Conservation (phyloP, 2,113 vertebrate genomes). For the Apteryx mantelli region DNA sequence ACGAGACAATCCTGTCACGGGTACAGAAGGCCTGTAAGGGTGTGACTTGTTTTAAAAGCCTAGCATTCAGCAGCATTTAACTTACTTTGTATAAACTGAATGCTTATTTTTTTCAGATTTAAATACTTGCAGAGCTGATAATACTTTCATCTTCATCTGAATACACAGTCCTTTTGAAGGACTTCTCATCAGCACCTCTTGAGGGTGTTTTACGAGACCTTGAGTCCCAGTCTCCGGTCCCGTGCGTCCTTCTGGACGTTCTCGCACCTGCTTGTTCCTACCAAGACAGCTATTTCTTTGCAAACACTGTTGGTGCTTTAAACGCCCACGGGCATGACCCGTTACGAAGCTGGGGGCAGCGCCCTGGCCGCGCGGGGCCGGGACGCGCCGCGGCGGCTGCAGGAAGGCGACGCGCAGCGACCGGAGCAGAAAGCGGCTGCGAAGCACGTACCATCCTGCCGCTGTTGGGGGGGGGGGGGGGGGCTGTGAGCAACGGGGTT, state of each 20-base stretch:
- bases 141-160: neutral
- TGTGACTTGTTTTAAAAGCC: neutral
- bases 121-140: neutral
- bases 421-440: too few relatives aligned
- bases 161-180: neutral
- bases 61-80: neutral
- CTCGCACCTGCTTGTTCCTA: rapidly evolving
- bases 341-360: too few relatives aligned
- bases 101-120: neutral
- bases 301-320: neutral
- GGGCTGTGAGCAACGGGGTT: too few relatives aligned
- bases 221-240: rapidly evolving
- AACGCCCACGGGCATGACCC: rapidly evolving
- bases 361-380: too few relatives aligned
- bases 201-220: neutral
- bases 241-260: neutral
- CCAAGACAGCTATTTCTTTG: neutral
- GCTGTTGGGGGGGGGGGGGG: too few relatives aligned
- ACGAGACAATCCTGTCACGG: neutral
- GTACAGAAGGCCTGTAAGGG: neutral
- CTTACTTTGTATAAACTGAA: neutral
- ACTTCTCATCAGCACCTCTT: neutral
- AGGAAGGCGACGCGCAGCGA: too few relatives aligned
- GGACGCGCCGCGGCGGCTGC: too few relatives aligned
- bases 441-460: too few relatives aligned